Evolutionary conservation across 2,888 invertebrate species (phyloP), one percentile per base, ranked within the genome.

Genomic region (Folsomia manolachei): DNA sequence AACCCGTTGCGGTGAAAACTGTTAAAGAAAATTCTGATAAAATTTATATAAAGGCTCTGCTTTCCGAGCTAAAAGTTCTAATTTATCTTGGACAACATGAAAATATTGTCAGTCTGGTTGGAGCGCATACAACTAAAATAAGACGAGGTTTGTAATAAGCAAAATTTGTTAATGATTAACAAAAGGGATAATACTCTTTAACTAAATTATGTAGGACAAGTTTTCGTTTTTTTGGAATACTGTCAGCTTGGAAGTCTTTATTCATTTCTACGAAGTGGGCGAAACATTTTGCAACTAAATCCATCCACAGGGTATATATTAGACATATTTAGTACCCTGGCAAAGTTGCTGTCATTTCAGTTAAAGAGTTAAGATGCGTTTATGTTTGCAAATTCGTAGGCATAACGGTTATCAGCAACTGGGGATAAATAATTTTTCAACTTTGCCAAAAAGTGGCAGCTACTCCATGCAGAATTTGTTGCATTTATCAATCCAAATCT

Each of bases 61-160:
- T 62, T 1, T 2, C 23, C 4, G 62, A 62, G 23, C 23, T 62
- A 1, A 62, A 62, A 23, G 26, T 62, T n/a, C 23, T 62, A 26
- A 23, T 25, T 14, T 62, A 62, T 23, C 23, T 62, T 26, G 62
- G 62, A 1, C 23, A 23, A 2, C 62, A 62, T 21, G 24, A 23
- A n/a, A n/a, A 62, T 9, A 62, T 62, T 62, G 26, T 62, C 18
- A 26, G 62, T 14, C 23, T 25, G 23, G 18, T 62, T 21, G 62
- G 62, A 7, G 62, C 62, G 1, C 23, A 21, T 23, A 62, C 62
- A 2, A 21, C 7, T 21, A 2, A 62, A 25, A 21, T 62, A 23
- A 62, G 26, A 62, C n/a, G 2, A 25, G 62, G 62, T 62, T n/a
- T n/a, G n/a, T n/a, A n/a, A n/a, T n/a, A n/a, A 62, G 18, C 60